Evolutionary conservation across 2,113 vertebrate genomes (phyloP).

Genomic region (Nasalis larvatus): DNA sequence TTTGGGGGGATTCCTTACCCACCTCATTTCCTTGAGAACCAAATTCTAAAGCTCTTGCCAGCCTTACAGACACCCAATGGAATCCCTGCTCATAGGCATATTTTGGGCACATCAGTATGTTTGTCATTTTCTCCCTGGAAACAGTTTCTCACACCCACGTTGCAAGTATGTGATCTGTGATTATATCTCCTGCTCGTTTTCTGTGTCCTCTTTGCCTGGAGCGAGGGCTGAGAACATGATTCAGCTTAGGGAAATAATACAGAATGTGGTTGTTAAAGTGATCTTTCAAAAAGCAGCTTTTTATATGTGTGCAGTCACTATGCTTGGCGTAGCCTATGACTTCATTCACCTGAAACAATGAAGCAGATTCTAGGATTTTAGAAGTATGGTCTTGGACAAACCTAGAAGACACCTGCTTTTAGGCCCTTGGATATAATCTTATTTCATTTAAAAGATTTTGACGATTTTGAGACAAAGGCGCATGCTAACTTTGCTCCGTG

Average conservation of each 20-base stretch:
- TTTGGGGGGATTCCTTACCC: constrained; percentile 66
- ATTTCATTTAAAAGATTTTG: not conserved
- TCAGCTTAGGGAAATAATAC: constrained; percentile 57
- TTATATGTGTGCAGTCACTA: not conserved
- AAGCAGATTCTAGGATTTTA: not conserved
- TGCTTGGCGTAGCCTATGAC: not conserved
- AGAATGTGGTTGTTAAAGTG: constrained; percentile 1
- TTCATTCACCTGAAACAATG: not conserved
- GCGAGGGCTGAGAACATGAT: constrained; percentile 54
- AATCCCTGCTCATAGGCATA: constrained; percentile 63
- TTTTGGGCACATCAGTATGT: constrained; percentile 70
- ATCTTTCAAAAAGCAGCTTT: not conserved
- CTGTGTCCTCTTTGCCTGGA: constrained; percentile 57
- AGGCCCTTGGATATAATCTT: not conserved
- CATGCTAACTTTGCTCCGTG: not conserved
- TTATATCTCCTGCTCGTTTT: constrained; percentile 55
- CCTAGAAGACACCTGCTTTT: not conserved
- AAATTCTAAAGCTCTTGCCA: constrained; percentile 48
- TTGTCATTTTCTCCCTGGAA: constrained; percentile 76
- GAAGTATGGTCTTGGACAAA: not conserved
- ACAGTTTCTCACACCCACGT: constrained; percentile 77
- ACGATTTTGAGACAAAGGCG: not conserved
- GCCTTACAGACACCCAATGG: constrained; percentile 36
- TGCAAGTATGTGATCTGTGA: constrained; percentile 66
- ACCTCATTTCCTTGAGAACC: constrained; percentile 71